phyloP scores from a whole-genome alignment of 2,113 vertebrate species.

The Dendropsophus ebraccatus region DNA sequence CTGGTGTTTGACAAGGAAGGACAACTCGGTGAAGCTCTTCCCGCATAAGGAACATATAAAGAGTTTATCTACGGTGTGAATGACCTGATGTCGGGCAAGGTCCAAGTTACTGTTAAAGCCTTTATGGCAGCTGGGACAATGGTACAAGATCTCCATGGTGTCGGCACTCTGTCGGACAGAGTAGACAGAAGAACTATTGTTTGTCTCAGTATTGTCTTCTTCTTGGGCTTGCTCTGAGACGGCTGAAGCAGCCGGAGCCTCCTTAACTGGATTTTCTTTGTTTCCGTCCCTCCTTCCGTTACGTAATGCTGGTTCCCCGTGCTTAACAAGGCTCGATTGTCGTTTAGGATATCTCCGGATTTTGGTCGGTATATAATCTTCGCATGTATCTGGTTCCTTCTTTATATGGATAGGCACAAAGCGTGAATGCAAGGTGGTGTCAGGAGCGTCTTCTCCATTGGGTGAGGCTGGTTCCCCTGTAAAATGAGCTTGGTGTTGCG shows the following conservation, averaged over 20 bases:
- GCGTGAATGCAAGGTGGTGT: neutral
- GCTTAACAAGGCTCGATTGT: neutral
- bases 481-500: neutral
- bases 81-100: slow-evolving; percentile 70
- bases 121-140: slow-evolving; percentile 54
- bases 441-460: neutral
- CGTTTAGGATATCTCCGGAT: neutral
- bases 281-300: neutral
- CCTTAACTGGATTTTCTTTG: neutral
- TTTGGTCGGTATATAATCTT: neutral
- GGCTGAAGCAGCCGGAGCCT: too few relatives aligned
- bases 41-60: slow-evolving; percentile 69
- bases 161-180: neutral
- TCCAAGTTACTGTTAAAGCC: slow-evolving; percentile 67
- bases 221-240: neutral
- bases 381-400: neutral
- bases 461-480: neutral
- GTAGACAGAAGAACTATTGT: neutral
- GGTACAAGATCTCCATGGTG: slow-evolving; percentile 4
- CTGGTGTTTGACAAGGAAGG: slow-evolving; percentile 70
- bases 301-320: neutral
- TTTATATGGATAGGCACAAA: neutral
- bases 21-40: slow-evolving; percentile 69
- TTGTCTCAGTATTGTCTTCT: neutral
- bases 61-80: slow-evolving; percentile 71